These are phyloP conservation scores for Uropsilus gracilis DNA, from an alignment of 2,113 vertebrate species.

Conservation along the genomic window DNA sequence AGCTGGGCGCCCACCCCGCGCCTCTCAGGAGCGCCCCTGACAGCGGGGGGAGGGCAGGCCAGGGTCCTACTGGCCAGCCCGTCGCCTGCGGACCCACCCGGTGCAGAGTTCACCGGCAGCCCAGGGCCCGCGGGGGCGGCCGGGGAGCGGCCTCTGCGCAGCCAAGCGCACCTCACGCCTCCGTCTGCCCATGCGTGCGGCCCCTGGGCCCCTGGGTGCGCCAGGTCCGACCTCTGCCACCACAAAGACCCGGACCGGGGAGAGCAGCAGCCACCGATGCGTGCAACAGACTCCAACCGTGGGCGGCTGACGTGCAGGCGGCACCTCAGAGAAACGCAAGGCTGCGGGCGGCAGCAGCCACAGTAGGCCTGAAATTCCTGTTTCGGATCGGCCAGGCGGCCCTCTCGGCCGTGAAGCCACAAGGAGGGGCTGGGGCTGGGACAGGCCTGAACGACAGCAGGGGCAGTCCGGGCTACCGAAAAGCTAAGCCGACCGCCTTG, in stretches of 20 bases:
- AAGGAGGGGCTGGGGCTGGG: too few relatives aligned
- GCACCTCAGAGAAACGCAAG: background rate
- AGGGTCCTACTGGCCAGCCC: background rate
- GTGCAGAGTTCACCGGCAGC: background rate
- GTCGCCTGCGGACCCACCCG: too few relatives aligned
- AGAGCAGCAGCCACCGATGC: background rate
- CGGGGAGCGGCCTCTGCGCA: too few relatives aligned
- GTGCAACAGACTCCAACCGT: background rate
- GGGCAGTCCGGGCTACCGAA: background rate
- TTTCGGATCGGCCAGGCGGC: background rate
- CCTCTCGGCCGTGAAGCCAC: background rate
- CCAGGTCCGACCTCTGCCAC: background rate
- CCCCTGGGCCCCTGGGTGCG: too few relatives aligned
- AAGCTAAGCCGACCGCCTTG: conserved; percentile 54
- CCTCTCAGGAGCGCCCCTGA: too few relatives aligned
- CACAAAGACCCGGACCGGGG: background rate
- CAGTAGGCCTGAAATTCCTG: background rate
- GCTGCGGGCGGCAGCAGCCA: background rate
- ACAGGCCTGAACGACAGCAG: background rate
- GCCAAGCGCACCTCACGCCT: too few relatives aligned
- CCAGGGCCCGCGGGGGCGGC: background rate
- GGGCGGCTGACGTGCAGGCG: background rate
- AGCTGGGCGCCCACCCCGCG: background rate
- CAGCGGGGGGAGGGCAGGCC: fast-evolving
- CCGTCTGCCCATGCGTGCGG: too few relatives aligned